Evolutionary conservation across 2,797 vertebrate genomes (phyloP).

Genomic region (Pangasius djambal): DNA sequence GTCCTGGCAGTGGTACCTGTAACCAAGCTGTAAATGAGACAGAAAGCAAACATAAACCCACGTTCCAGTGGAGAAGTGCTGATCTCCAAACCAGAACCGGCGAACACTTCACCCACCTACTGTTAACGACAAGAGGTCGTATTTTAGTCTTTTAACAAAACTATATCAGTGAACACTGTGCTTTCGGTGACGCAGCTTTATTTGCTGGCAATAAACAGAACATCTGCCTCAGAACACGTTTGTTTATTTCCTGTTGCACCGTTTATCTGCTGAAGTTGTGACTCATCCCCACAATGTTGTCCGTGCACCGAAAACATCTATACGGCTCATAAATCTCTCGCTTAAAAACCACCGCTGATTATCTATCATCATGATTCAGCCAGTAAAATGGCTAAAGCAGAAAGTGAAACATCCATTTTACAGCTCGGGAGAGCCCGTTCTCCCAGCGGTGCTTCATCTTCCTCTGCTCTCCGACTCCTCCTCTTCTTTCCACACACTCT

Average conservation of each 20-base stretch:
- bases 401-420: constrained; percentile 52
- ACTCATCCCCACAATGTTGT: neutral
- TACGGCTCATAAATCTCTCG: constrained; percentile 36
- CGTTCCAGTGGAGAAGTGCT: neutral
- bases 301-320: neutral
- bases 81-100: neutral
- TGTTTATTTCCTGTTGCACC: neutral
- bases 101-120: neutral
- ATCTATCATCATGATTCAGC: constrained; percentile 51
- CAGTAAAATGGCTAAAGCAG: constrained; percentile 44
- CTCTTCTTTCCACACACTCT: constrained; percentile 67
- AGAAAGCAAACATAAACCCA: neutral
- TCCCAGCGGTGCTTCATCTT: constrained; percentile 72
- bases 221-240: neutral
- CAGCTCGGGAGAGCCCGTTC: constrained; percentile 59
- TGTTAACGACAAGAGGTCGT: neutral
- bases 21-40: neutral
- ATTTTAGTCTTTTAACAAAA: neutral
- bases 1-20: neutral
- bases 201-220: neutral
- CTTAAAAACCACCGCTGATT: constrained; percentile 45
- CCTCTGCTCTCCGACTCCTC: constrained; percentile 71
- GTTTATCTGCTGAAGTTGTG: constrained; percentile 2
- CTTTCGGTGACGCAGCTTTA: neutral
- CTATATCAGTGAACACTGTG: neutral